Base-by-base conservation (phyloP, 2,113 vertebrate species). In the Cyphomyrus discorhynchus region DNA sequence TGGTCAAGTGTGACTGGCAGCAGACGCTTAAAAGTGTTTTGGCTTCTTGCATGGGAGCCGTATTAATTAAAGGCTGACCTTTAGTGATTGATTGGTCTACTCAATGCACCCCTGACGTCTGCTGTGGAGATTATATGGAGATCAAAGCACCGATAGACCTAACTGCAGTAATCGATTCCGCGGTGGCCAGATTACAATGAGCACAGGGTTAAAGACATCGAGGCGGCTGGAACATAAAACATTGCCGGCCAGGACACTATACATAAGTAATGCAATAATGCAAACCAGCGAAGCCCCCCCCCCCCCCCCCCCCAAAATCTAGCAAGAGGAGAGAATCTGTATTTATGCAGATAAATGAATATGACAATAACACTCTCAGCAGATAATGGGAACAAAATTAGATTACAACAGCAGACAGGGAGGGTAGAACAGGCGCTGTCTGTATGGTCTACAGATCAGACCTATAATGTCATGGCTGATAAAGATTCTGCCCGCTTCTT, bases 321-420 rank as follows among this genome's bases (percentile, higher is more conserved):
- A 50, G 85, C 27, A 53, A 39, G 85, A 27, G 50, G 85, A 53
- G 31, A 21, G 17, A 21, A 87, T 42, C 85, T 87, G 85, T 39
- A 53, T 50, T 50, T 87, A 84, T 45, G 82, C 82, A 84, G 50
- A 53, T 86, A 87, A 87, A 87, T 87, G 50, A 56, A 15, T 86
- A 50, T 86, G 85, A 87, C 85, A 87, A 87, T 53, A 56, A 87
- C 49, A 35, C 50, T 87, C 50, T 87, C 85, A 35, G 27, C 85
- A 87, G 50, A 87, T 87, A 86, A 86, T 86, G 47, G 15, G 85
- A 27, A 56, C 27, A 87, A 39, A 39, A 87, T 87, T 87, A 53
- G 50, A 87, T 87, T 87, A 87, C 85, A 35, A 53, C 50, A 87
- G 50, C 85, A 39, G 50, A 87, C 27, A 53, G 15, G 47, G 24